These are phyloP conservation scores for Bedellia somnulentella DNA, from an alignment of 2,888 invertebrate genomes.

Conservation along the genomic window DNA sequence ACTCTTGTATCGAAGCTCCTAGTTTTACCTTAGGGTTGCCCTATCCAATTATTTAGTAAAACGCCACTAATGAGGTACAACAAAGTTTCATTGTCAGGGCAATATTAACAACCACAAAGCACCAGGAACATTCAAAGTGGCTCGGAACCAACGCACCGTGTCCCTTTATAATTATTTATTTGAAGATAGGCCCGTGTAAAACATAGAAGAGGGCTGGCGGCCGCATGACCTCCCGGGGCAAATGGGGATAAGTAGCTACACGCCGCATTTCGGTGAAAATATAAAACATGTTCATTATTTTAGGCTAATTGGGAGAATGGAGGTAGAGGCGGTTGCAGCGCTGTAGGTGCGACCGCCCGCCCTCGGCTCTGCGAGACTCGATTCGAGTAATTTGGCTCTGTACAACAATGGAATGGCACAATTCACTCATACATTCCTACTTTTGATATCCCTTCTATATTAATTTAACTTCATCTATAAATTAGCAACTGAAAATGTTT, in stretches of 20 bases:
- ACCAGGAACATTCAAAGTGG: conserved; percentile 15
- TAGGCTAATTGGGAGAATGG: conserved; percentile 53
- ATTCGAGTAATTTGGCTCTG: too few relatives aligned
- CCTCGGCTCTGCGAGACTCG: conserved; percentile 49
- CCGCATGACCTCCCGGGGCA: conserved; percentile 54
- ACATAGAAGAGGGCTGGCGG: conserved; percentile 25
- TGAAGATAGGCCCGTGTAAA: conserved; percentile 32
- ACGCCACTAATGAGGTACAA: conserved; percentile 1
- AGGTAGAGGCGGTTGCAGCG: conserved; percentile 55
- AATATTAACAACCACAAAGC: conserved; percentile 5
- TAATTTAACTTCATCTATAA: too few relatives aligned
- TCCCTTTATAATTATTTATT: conserved; percentile 32
- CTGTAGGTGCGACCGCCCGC: conserved; percentile 47
- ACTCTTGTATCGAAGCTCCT: too few relatives aligned
- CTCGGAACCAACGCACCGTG: conserved; percentile 23
- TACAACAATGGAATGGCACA: too few relatives aligned
- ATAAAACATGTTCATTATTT: conserved; percentile 64
- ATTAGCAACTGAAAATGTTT: too few relatives aligned
- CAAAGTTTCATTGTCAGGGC: conserved; percentile 1
- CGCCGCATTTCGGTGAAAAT: conserved; percentile 52
- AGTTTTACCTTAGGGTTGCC: conserved; percentile 1
- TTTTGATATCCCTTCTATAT: too few relatives aligned
- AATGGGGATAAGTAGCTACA: conserved; percentile 42
- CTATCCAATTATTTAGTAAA: conserved; percentile 2
- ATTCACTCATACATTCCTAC: too few relatives aligned